Evolutionary conservation across 2,888 invertebrate genomes (phyloP), one percentile per base, ranked within the genome.

Genomic region (Rutpela maculata): DNA sequence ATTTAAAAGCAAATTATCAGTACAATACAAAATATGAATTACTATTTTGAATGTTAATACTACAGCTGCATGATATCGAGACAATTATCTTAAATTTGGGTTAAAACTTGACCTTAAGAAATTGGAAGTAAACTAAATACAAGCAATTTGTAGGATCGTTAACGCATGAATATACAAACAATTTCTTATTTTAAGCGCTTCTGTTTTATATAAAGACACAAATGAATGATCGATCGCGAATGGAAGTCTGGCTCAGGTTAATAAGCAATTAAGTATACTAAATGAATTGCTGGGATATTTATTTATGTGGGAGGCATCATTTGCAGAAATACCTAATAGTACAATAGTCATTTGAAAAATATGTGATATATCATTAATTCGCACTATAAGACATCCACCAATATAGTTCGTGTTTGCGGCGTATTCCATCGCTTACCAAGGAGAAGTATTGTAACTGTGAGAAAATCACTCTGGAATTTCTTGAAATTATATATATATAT

Each of bases 91-190:
- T 43, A 9, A 43, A 43, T 43, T 43, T 43, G 43, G 43, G 43
- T 43, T 43, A 43, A 50, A 50, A 50, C n/a, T 50, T 50, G 50
- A 50, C 50, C 50, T 50, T 50, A 50, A n/a, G 15, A 50, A 50
- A 50, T 50, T 50, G 50, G 15, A 50, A 50, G 12, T 50, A 50
- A 50, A n/a, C n/a, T 15, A n/a, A 50, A 50, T 50, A n/a, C 50
- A 50, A 50, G 6, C 7, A 50, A 50, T 50, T 50, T 50, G n/a
- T 50, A 50, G n/a, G 50, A 50, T 50, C 50, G 50, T 50, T 50
- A 50, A n/a, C n/a, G 50, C 5, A 43, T 43, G 12, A 43, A 12
- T 12, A 12, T 11, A 50, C 15, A n/a, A 50, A 50, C 15, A 50
- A 50, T 50, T 50, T 50, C 6, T 50, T n/a, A 50, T n/a, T 50